Percentiles rank a stretch among this genome's conserved stretches.
Conservation (phyloP, 2,797 vertebrate species). For the Xyrichtys novacula region DNA sequence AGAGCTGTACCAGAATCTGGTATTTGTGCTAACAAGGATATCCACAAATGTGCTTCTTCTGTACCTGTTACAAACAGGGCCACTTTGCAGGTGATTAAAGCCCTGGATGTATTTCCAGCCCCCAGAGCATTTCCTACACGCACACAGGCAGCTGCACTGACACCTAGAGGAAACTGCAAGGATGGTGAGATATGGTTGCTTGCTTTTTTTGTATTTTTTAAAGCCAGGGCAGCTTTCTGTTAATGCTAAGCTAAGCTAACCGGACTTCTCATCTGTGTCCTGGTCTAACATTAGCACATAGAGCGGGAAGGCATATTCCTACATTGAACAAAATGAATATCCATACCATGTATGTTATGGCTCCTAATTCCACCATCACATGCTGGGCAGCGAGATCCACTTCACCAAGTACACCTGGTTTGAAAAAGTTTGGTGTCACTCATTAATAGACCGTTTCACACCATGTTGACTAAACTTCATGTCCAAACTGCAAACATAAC, state of each 20-base stretch:
- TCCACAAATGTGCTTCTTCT: slow-evolving; percentile 45
- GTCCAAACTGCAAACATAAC: background rate
- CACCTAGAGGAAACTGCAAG: slow-evolving; percentile 88
- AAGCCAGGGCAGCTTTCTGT: too few species aligned
- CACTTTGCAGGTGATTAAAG: slow-evolving; percentile 85
- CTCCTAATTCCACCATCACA: slow-evolving; percentile 85
- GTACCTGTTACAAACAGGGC: slow-evolving; percentile 83
- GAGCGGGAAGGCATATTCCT: background rate
- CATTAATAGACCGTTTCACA: background rate
- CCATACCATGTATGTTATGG: slow-evolving; percentile 89
- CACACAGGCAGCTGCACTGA: slow-evolving; percentile 88
- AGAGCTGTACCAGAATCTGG: too few species aligned
- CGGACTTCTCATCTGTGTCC: too few species aligned
- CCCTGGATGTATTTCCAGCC: slow-evolving; percentile 85
- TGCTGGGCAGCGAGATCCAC: slow-evolving; percentile 91
- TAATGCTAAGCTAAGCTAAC: too few species aligned
- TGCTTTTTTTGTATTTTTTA: too few species aligned
- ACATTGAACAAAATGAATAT: background rate
- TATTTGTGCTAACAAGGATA: too few species aligned
- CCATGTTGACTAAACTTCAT: background rate
- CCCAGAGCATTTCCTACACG: slow-evolving; percentile 95
- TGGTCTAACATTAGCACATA: too few species aligned
- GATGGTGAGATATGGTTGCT: too few species aligned
- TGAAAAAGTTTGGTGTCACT: slow-evolving; percentile 13
- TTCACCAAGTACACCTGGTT: slow-evolving; percentile 88